A percentile compares a stretch with the other conserved stretches of the same genome.
phyloP scores from a whole-genome alignment of 2,888 invertebrate species.

The Stenolophus ochropezus region DNA sequence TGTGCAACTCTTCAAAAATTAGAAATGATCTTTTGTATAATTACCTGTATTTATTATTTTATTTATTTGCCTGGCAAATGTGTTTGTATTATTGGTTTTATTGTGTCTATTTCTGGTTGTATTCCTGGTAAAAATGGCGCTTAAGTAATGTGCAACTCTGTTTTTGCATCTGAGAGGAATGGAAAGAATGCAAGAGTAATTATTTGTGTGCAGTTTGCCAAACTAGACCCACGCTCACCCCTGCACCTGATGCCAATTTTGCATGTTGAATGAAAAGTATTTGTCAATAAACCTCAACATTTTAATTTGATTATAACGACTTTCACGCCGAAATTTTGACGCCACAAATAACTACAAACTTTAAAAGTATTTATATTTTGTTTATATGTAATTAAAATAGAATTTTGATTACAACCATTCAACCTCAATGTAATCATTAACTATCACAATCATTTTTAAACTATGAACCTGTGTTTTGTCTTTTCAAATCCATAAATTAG shows the following conservation, averaged over 20 bases:
- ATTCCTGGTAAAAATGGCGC: not conserved
- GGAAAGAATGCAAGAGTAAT: constrained; percentile 3
- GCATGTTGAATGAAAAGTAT: constrained; percentile 30
- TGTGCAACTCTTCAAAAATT: too few relatives aligned
- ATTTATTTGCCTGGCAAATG: too few relatives aligned
- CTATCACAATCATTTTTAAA: too few relatives aligned
- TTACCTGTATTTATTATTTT: not conserved
- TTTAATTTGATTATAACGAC: constrained; percentile 25
- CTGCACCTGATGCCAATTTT: constrained; percentile 6
- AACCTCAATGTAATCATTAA: too few relatives aligned
- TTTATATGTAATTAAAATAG: too few relatives aligned
- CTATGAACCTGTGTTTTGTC: too few relatives aligned
- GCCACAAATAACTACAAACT: not conserved
- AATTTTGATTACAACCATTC: too few relatives aligned
- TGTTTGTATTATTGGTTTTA: not conserved
- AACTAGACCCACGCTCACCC: not conserved
- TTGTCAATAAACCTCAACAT: constrained; percentile 6
- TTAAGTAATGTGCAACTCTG: not conserved
- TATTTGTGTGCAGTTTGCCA: constrained; percentile 13
- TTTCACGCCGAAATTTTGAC: constrained; percentile 18
- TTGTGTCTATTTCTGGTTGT: not conserved
- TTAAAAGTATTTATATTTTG: too few relatives aligned
- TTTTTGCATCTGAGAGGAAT: not conserved
- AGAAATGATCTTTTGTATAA: not conserved
- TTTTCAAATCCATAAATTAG: too few relatives aligned